A percentile compares a stretch with the other conserved stretches of the same genome.
phyloP scores from a whole-genome alignment of 2,113 vertebrate species.

The Mesembrinibis cayennensis region DNA sequence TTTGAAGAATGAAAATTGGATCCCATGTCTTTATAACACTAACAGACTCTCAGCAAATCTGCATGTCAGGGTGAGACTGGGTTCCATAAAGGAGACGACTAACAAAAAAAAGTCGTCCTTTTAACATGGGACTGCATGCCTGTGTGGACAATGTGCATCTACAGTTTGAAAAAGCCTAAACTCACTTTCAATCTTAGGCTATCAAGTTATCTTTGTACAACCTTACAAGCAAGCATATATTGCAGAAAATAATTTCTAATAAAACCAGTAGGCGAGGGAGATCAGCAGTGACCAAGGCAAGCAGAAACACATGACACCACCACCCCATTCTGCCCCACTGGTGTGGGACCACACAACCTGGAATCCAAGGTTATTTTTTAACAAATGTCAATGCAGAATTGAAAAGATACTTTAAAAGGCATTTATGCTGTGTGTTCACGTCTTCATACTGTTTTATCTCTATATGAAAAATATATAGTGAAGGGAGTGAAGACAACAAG shows the following conservation, averaged over 20 bases:
- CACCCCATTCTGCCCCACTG: not conserved
- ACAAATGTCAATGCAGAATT: not conserved
- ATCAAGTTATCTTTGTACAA: not conserved
- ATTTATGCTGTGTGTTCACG: not conserved
- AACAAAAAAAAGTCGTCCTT: not conserved
- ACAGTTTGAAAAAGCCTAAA: not conserved
- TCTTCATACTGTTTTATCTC: not conserved
- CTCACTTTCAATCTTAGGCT: not conserved
- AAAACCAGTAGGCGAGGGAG: not conserved
- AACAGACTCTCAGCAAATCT: not conserved
- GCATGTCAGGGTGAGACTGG: not conserved
- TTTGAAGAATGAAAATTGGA: not conserved
- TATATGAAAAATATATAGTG: not conserved
- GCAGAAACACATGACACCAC: not conserved
- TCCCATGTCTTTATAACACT: not conserved
- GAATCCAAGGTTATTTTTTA: not conserved
- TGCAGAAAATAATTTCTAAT: not conserved
- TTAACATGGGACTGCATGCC: rapidly evolving
- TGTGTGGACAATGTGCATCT: not conserved
- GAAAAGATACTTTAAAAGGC: not conserved
- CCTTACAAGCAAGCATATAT: not conserved
- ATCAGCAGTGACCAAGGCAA: not conserved
- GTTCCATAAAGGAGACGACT: not conserved
- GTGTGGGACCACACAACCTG: not conserved
- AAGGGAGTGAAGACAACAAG: not conserved